Percentiles rank a stretch among this genome's conserved stretches.
phyloP scores from a whole-genome alignment of 1,140 invertebrate genomes.

The Conus ventricosus region DNA sequence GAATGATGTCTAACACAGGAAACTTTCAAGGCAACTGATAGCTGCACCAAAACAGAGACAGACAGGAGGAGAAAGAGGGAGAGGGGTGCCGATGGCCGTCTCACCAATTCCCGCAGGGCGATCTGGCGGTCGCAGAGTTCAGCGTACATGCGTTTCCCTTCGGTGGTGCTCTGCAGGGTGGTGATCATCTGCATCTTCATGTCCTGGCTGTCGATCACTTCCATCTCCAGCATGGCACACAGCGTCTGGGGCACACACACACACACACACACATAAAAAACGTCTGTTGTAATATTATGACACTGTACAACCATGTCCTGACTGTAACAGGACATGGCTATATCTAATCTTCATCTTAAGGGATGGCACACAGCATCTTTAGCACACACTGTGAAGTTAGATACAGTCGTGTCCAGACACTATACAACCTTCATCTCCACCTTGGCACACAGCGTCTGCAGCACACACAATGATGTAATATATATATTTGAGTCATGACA shows the following conservation, averaged over 20 bases:
- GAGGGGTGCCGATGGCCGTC: conserved; percentile 41
- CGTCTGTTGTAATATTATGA: no score
- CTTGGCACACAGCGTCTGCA: conserved; percentile 85
- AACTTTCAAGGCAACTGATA: neutral
- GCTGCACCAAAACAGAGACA: neutral
- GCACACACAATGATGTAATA: no score
- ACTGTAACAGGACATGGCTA: conserved; percentile 67
- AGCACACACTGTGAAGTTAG: no score
- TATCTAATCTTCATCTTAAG: no score
- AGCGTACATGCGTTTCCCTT: conserved; percentile 83
- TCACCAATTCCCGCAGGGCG: conserved; percentile 86
- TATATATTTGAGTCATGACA: conserved; percentile 59
- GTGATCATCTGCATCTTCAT: conserved; percentile 86
- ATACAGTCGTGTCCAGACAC: no score
- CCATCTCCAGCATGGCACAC: conserved; percentile 89
- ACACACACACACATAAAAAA: no score
- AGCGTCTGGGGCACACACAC: conserved; percentile 78
- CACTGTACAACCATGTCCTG: conserved; percentile 74
- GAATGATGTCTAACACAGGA: no score
- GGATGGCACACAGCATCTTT: no score
- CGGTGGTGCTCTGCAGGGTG: conserved; percentile 85
- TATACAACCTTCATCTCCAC: conserved; percentile 85
- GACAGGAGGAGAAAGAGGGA: neutral
- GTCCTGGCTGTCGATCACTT: conserved; percentile 79
- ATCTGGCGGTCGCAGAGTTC: conserved; percentile 85